Evolutionary conservation across 2,888 invertebrate genomes (phyloP), one percentile per base, ranked within the genome.

Genomic region (Acanthacorydalis orientalis): DNA sequence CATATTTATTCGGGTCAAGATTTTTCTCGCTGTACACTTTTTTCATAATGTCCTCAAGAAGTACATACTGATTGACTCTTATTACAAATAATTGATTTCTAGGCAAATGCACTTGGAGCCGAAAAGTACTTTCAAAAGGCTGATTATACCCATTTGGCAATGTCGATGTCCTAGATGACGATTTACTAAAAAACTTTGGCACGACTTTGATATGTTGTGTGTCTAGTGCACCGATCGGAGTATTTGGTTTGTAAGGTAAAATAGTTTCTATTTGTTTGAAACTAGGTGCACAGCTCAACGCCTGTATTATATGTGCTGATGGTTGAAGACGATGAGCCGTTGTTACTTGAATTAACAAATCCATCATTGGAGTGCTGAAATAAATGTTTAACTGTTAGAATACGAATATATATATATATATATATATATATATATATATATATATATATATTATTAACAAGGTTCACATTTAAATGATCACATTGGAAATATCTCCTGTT

Each of bases 71-170:
- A 53, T 80, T 81, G 51, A 86, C 75, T 52, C 88, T 69, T 38
- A 78, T 73, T 10, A 88, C 86, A 64, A 78, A 83, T 49, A 87
- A 71, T 65, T 88, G 87, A 60, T 83, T 83, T 55, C 80, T 74
- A 33, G 87, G 88, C 55, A 88, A 68, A 60, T 84, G 78, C 34
- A 88, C 83, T 63, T 68, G 68, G 48, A 75, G 59, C 57, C 74
- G 64, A 59, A 74, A 74, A 39, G 74, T 74, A 52, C 72, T 71
- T 65, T 78, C 78, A 58, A 78, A 78, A 7, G 77, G 77, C 57
- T 75, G 75, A 56, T 71, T 62, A 23, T 23, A 23, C 14, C 63
- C 64, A 1, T 3, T 34, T n/a, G 43, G 23, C 8, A 23, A 12
- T 34, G 34, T 43, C 11, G 16, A 16, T 23, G 14, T 34, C 6